Evolutionary conservation across 2,888 invertebrate species (phyloP).

Genomic region (Phytoseiulus persimilis): DNA sequence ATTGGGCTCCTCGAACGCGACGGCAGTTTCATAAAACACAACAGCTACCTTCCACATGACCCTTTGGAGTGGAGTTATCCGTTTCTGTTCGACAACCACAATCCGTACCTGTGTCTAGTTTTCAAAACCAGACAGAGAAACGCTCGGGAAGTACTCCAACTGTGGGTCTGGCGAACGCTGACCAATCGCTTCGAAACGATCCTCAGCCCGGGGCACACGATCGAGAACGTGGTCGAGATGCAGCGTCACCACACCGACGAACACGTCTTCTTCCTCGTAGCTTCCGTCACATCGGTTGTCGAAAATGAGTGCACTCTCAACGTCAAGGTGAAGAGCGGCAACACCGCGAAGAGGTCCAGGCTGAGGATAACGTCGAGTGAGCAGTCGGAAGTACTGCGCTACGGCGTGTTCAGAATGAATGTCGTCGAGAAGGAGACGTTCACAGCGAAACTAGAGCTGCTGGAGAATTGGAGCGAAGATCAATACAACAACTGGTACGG

Average conservation of each 20-base stretch:
- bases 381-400: neutral
- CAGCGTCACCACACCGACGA: slow-evolving; percentile 28
- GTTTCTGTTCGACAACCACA: slow-evolving; percentile 28
- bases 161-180: slow-evolving; percentile 30
- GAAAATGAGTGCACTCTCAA: slow-evolving; percentile 28
- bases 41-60: slow-evolving; percentile 8
- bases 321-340: slow-evolving; percentile 21
- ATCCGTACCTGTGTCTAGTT: slow-evolving; percentile 20
- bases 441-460: slow-evolving; percentile 18
- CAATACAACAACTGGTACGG: slow-evolving; percentile 35
- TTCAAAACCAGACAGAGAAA: neutral
- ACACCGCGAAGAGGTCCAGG: slow-evolving; percentile 23
- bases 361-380: slow-evolving; percentile 22
- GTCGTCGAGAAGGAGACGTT: slow-evolving; percentile 13
- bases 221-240: slow-evolving; percentile 31
- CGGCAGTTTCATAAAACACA: slow-evolving; percentile 20
- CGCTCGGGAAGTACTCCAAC: neutral
- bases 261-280: slow-evolving; percentile 30
- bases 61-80: slow-evolving; percentile 27
- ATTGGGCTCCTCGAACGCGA: slow-evolving; percentile 24
- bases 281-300: neutral
- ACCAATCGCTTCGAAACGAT: slow-evolving; percentile 36
- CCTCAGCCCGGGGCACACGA: slow-evolving; percentile 19
- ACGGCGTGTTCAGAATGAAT: slow-evolving; percentile 31
- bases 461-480: slow-evolving; percentile 15